Conservation (phyloP, 2,797 vertebrate species). For the Nyctalus aviator region DNA sequence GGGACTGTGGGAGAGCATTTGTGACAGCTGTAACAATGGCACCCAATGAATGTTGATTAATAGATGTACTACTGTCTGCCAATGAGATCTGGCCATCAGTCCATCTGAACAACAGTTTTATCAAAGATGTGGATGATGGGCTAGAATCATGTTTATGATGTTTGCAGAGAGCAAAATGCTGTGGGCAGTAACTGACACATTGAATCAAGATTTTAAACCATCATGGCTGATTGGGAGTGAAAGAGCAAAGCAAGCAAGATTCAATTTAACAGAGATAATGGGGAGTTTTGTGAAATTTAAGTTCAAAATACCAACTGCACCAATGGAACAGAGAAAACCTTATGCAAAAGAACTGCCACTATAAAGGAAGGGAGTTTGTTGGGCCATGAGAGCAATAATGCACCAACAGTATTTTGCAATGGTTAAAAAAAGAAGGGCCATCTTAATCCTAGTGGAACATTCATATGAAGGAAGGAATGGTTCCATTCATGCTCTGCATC, state of each 20-base stretch:
- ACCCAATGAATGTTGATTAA: constrained; percentile 54
- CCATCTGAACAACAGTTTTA: constrained; percentile 55
- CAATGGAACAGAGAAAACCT: constrained; percentile 17
- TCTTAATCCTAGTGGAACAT: background rate
- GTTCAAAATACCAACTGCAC: constrained; percentile 62
- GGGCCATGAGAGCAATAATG: background rate
- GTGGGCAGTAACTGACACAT: constrained; percentile 70
- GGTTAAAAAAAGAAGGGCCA: constrained; percentile 43
- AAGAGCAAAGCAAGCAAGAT: constrained; percentile 76
- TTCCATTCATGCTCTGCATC: background rate
- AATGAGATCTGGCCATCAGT: constrained; percentile 49
- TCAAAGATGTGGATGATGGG: constrained; percentile 53
- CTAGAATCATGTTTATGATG: constrained; percentile 65
- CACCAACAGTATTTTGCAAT: background rate
- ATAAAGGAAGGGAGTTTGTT: background rate
- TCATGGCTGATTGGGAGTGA: constrained; percentile 73
- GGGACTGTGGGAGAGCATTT: background rate
- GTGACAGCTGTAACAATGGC: constrained; percentile 53
- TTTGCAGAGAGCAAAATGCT: constrained; percentile 70
- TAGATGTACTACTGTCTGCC: constrained; percentile 41
- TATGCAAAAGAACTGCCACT: background rate
- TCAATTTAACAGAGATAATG: constrained; percentile 75
- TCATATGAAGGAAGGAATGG: constrained; percentile 16
- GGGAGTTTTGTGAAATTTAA: constrained; percentile 51
- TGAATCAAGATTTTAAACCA: constrained; percentile 76